Evolutionary conservation across 2,113 vertebrate genomes (phyloP), one percentile per base, ranked within the genome.

Genomic region (Esox niger): DNA sequence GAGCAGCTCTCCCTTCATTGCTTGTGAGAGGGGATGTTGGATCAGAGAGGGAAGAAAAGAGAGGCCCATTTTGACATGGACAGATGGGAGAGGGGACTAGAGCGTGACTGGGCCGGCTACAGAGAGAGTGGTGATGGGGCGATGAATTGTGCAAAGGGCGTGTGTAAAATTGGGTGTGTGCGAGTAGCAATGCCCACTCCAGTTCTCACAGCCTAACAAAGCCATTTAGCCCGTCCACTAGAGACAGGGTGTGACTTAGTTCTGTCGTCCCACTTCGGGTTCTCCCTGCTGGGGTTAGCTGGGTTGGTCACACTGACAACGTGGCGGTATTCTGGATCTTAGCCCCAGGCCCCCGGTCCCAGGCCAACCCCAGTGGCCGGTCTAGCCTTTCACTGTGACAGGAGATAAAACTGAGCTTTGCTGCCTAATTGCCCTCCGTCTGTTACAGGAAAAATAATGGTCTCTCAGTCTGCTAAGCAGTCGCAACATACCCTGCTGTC

Each of bases 31-130:
- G 25, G 23, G 55, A 38, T 66, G 30, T 67, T n/a, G 32, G 70
- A 75, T 84, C 76, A 54, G 25, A 74, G 58, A 78, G 73, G 74
- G 69, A 58, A 69, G 73, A 55, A 32, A 60, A 20, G 30, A 30
- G 38, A 71, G 65, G 7, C 32, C 3, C 35, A 8, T 72, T 69
- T 61, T 73, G 77, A 89, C 84, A 86, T 83, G 83, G 85, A 86
- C 88, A 85, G 84, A 86, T 84, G 47, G 47, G 84, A 83, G 78
- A 66, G 83, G 79, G 82, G 81, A 87, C 82, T 87, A 82, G 84
- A 88, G 82, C 78, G 84, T 88, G 84, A 83, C 79, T 70, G 49
- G 79, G 75, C 86, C 85, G 85, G 76, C 84, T 88, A 85, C 80
- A 85, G 75, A 77, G 71, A 77, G 38, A n/a, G 38, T 17, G 2